Evolutionary conservation across 2,888 invertebrate genomes (phyloP).

Genomic region (Odontomyia ornata): DNA sequence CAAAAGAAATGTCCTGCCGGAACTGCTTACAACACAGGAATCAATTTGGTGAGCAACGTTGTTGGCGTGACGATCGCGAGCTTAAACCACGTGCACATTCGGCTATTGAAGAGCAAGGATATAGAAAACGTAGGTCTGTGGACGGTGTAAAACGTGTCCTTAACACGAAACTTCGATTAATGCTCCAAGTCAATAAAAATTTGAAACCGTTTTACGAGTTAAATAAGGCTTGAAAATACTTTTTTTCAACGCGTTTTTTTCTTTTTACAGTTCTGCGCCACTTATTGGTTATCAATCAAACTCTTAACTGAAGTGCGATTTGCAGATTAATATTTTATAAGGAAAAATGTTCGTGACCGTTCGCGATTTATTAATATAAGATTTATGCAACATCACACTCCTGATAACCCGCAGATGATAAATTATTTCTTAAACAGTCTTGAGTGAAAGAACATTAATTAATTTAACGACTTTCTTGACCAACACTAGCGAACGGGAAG

Average conservation of each 20-base stretch:
- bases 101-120: conserved; percentile 26
- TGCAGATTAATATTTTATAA: background rate
- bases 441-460: background rate
- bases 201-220: too few relatives aligned
- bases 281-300: background rate
- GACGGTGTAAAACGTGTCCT: background rate
- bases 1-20: conserved; percentile 12
- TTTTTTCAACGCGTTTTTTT: too few relatives aligned
- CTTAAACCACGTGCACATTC: conserved; percentile 52
- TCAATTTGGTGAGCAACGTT: background rate
- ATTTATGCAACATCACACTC: conserved; percentile 23
- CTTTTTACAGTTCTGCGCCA: background rate
- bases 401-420: conserved; percentile 40
- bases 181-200: too few relatives aligned
- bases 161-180: too few relatives aligned
- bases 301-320: background rate
- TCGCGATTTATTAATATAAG: background rate
- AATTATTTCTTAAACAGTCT: conserved; percentile 14
- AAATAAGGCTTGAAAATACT: too few relatives aligned
- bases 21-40: conserved; percentile 23
- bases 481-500: background rate
- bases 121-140: background rate
- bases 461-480: conserved; percentile 17
- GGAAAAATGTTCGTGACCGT: background rate
- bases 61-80: conserved; percentile 26